Base-by-base conservation (phyloP, 2,113 vertebrate species). In the Struthio camelus region DNA sequence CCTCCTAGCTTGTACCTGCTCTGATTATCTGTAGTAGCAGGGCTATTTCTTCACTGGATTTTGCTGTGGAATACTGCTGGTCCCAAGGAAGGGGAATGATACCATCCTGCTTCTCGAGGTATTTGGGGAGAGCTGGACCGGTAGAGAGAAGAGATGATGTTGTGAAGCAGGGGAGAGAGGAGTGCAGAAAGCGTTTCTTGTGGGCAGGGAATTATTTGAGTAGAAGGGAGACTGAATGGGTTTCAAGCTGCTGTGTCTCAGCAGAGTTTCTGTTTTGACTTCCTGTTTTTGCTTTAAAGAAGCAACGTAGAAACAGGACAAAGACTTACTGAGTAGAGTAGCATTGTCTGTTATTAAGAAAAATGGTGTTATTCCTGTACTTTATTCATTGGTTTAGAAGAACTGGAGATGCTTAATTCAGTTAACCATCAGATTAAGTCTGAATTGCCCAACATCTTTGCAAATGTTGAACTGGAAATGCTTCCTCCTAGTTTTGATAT, bases 211-310 rank as follows among this genome's bases (percentile, higher is more conserved):
- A 20, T 54, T 79, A 11, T 67, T 64, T 75, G 46, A 90, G 59
- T 27, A 51, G 82, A 85, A 84, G 95, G 92, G 90, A 86, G 56
- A 75, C 65, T 53, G 83, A 32, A 53, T 0, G 5, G 59, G 59
- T 53, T 62, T 46, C 0, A 12, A 88, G 84, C 71, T 66, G 78
- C 84, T 58, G 58, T 82, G 67, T 85, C 53, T 94, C 78, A 13
- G 78, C 50, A 38, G 56, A 85, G 78, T 64, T 94, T 83, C 81
- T 91, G 28, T 70, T 80, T 71, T 0, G 2, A 62, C 84, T 95
- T 95, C 91, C 95, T 94, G 95, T 81, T 87, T 80, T 84, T 61
- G 44, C 87, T 78, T 79, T 91, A 79, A 88, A 72, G 88, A 80
- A 92, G 78, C 65, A 46, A 54, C 14, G 59, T 15, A 38, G 67